Conservation (phyloP, 2,797 vertebrate genomes). For the Malurus splendens region DNA sequence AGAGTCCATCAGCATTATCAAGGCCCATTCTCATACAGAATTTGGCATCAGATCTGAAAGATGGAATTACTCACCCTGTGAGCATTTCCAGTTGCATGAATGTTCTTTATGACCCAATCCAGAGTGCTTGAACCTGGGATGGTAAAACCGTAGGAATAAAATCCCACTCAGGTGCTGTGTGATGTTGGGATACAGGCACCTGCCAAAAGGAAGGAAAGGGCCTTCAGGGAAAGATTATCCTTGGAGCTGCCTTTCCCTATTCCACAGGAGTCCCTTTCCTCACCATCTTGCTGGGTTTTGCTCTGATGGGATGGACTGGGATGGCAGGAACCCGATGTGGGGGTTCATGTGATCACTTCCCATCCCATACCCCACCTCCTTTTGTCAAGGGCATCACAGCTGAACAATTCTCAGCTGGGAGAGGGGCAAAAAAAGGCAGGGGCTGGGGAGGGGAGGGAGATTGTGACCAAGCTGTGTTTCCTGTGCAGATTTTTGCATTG, state of each 20-base stretch:
- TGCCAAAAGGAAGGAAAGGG: not conserved
- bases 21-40: not conserved
- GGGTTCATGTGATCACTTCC: not conserved
- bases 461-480: not conserved
- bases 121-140: not conserved
- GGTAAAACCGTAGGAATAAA: not conserved
- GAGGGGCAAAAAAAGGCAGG: not conserved
- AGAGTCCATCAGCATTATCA: not conserved
- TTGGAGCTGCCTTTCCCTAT: not conserved
- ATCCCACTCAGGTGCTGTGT: not conserved
- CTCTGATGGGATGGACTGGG: rapidly evolving
- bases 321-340: not conserved
- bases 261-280: not conserved
- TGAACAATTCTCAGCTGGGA: not conserved
- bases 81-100: not conserved
- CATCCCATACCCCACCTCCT: not conserved
- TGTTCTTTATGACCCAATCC: not conserved
- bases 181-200: not conserved
- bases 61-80: not conserved
- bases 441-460: not conserved
- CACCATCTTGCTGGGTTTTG: not conserved
- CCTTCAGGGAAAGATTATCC: not conserved
- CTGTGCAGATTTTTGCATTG: not conserved
- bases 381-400: not conserved
- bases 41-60: not conserved